Percentiles rank a stretch among this genome's conserved stretches.
Conservation (phyloP, 2,888 invertebrate species). For the Eupithecia subfuscata region DNA sequence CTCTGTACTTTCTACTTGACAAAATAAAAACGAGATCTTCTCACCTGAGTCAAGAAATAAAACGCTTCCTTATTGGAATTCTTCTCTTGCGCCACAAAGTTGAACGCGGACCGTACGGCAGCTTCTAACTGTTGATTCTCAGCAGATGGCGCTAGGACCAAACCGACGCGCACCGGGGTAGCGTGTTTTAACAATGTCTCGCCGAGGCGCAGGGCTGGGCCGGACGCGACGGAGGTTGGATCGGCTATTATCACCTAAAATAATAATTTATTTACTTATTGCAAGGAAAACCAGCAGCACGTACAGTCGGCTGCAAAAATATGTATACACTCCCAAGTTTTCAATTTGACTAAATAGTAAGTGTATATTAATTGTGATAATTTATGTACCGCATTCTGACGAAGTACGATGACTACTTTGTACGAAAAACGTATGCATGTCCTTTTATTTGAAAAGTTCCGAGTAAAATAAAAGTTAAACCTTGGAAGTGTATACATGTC, state of each 20-base stretch:
- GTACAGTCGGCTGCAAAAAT: too few relatives aligned
- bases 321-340: too few relatives aligned
- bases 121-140: conserved; percentile 89
- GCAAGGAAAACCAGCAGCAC: too few relatives aligned
- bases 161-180: conserved; percentile 94
- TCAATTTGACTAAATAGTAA: too few relatives aligned
- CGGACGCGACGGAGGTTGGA: conserved; percentile 88
- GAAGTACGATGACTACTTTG: too few relatives aligned
- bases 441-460: too few relatives aligned
- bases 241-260: conserved; percentile 92
- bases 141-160: conserved; percentile 89
- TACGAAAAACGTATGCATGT: too few relatives aligned
- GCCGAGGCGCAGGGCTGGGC: conserved; percentile 91
- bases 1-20: background rate
- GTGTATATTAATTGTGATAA: too few relatives aligned
- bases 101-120: conserved; percentile 94
- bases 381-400: too few relatives aligned
- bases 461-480: too few relatives aligned
- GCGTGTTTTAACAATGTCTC: conserved; percentile 96
- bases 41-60: conserved; percentile 93
- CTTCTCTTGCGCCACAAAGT: conserved; percentile 92
- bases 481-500: too few relatives aligned
- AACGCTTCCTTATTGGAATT: conserved; percentile 89
- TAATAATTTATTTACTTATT: too few relatives aligned
- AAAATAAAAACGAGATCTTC: conserved; percentile 30